Percentiles rank a stretch among this genome's conserved stretches.
These are phyloP conservation scores for Drosophila barbarae DNA, from an alignment of 2,888 invertebrate genomes.

Conservation along the genomic window DNA sequence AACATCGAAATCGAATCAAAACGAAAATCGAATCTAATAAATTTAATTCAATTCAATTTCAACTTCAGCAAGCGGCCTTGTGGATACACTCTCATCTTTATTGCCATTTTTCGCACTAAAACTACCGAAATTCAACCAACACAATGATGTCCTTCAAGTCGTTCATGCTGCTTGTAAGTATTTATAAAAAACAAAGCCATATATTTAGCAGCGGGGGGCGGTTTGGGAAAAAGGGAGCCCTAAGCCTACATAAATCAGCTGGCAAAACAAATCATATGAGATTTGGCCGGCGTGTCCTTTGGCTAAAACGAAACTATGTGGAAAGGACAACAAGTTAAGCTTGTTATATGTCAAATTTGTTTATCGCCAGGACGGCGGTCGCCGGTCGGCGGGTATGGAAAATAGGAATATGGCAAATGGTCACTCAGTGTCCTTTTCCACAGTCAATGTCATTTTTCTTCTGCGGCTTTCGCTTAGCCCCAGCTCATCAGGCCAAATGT, in stretches of 20 bases:
- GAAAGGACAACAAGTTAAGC: slow-evolving; percentile 67
- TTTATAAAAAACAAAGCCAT: slow-evolving; percentile 7
- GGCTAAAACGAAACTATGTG: slow-evolving; percentile 33
- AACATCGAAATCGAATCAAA: slow-evolving; percentile 7
- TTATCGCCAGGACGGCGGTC: slow-evolving; percentile 38
- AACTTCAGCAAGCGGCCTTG: slow-evolving; percentile 30
- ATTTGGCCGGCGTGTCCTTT: slow-evolving; percentile 34
- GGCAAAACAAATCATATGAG: slow-evolving; percentile 61
- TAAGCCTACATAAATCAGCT: slow-evolving; percentile 61
- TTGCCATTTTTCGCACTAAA: slow-evolving; percentile 24
- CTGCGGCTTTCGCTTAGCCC: slow-evolving; percentile 22
- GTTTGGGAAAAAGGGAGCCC: background rate
- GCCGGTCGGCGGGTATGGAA: background rate
- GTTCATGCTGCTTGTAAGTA: slow-evolving; percentile 67
- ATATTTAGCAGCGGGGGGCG: background rate
- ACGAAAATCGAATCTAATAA: slow-evolving; percentile 22
- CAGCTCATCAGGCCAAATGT: slow-evolving; percentile 21
- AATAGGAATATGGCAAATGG: slow-evolving; percentile 23
- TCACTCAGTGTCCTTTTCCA: slow-evolving; percentile 28
- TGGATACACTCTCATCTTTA: slow-evolving; percentile 24
- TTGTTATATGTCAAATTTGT: slow-evolving; percentile 71
- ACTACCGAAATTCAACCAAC: slow-evolving; percentile 26
- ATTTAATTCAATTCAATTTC: slow-evolving; percentile 37
- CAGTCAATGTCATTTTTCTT: slow-evolving; percentile 39
- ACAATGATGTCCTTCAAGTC: slow-evolving; percentile 70